Conservation (phyloP, 2,797 vertebrate genomes). For the Macropodus opercularis region DNA sequence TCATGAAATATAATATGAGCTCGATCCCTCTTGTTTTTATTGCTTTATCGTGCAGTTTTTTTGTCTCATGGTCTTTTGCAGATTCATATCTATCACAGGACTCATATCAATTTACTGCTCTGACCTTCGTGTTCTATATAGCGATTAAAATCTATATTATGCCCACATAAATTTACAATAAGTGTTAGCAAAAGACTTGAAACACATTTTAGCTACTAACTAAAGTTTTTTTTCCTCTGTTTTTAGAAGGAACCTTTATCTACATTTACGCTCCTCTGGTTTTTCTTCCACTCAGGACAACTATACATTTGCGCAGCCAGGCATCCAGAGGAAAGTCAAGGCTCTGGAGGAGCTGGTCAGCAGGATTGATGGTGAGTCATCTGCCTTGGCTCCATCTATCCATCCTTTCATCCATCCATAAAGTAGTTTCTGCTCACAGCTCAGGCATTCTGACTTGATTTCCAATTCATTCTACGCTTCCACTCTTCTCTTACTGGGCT, state of each 20-base stretch:
- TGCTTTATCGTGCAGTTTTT: conserved; percentile 12
- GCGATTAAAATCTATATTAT: neutral
- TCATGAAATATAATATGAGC: conserved; percentile 6
- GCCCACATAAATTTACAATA: neutral
- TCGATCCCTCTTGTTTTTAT: neutral
- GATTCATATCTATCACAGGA: neutral
- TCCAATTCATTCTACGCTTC: conserved; percentile 8
- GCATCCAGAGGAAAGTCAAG: conserved; percentile 96
- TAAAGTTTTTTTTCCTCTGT: neutral
- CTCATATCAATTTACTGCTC: neutral
- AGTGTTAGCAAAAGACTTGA: neutral
- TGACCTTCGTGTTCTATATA: conserved; percentile 1
- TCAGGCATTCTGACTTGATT: conserved; percentile 23
- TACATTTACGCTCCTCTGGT: conserved; percentile 21
- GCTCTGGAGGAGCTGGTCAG: conserved; percentile 94
- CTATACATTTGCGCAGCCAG: conserved; percentile 97
- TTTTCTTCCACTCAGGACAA: conserved; percentile 81
- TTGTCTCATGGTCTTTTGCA: conserved; percentile 4
- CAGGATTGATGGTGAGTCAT: conserved; percentile 92
- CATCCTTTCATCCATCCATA: conserved; percentile 27
- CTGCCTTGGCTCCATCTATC: conserved; percentile 37
- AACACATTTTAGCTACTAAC: neutral
- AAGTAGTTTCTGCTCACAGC: conserved; percentile 38
- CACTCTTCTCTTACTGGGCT: neutral
- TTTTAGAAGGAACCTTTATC: neutral